Evolutionary conservation across 1,140 invertebrate genomes (phyloP), one percentile per base, ranked within the genome.

Genomic region (Calephelis nemesis): DNA sequence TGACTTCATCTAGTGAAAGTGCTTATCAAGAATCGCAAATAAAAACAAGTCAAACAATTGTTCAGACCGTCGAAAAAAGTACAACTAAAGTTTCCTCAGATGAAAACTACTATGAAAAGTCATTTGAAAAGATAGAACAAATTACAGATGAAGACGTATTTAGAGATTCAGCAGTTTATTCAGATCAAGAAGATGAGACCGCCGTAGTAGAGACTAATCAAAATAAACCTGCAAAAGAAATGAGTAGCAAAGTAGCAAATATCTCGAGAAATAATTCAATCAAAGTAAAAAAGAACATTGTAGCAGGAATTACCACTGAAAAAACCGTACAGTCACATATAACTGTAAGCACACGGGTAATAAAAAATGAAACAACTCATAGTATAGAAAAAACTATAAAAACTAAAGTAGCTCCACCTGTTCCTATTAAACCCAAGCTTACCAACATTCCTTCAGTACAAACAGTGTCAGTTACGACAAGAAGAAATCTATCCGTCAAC

Each of bases 101-200:
- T 70, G 95, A 96, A 68, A 95, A 95, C 76, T 96, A 94, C 75
- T 96, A 96, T 80, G 96, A 96, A 81, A 93, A 94, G 70, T 95
- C 95, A 0, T 96, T 96, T 82, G 95, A 96, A 78, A 95, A 94
- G 7, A 96, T 96, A 19, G 95, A 96, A 81, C 83, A 92, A 54
- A 69, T 92, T 4, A 86, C 79, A 80, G 93, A 94, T 77, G 94
- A 95, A 66, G 95, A 96, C 69, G 93, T 94, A 1, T 96, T 96
- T 78, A 93, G 96, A 76, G 96, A 97, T 83, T 96, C 96, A 77
- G 96, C 96, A 75, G 96, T 97, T 80, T 97, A 97, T 77, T 97
- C 96, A 64, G 96, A 97, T 74, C 92, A 91, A 72, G 92, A 92
- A 66, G 92, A 92, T 15, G 82, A 86, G 11, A 86, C 89, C 40